Percentiles rank a stretch among this genome's conserved stretches.
Conservation (phyloP, 2,797 vertebrate species). For the Esox masquinongy region DNA sequence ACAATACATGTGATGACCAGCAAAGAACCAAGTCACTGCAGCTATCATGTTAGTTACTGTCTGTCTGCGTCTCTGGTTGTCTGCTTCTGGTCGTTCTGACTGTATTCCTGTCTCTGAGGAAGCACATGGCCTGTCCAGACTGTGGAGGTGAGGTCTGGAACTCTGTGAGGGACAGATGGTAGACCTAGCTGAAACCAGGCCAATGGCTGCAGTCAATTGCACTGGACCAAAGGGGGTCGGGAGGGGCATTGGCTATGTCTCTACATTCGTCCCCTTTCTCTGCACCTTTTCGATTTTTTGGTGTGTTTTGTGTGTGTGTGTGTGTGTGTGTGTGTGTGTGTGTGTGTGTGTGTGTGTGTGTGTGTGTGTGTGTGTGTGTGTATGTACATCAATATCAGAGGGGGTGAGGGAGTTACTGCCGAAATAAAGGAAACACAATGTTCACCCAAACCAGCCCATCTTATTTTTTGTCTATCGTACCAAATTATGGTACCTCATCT, state of each 20-base stretch:
- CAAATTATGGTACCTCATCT: neutral
- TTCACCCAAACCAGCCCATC: neutral
- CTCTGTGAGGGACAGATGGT: slow-evolving; percentile 9
- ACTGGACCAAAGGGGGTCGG: neutral
- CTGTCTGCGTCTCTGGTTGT: slow-evolving; percentile 5
- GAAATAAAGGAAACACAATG: neutral
- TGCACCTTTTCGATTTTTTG: slow-evolving; percentile 7
- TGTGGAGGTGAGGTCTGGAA: slow-evolving; percentile 8
- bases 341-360: slow-evolving; percentile 13
- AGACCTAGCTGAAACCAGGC: slow-evolving; percentile 9
- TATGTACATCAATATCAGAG: too few species aligned
- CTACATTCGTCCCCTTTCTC: neutral
- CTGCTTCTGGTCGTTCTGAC: slow-evolving; percentile 3
- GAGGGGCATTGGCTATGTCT: neutral
- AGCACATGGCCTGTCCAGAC: neutral
- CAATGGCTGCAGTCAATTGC: neutral
- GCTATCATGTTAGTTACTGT: neutral
- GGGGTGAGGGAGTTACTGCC: neutral
- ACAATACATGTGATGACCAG: neutral
- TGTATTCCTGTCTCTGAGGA: slow-evolving; percentile 7
- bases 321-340: slow-evolving; percentile 4
- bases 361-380: neutral
- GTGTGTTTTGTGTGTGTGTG: neutral
- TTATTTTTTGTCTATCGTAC: neutral
- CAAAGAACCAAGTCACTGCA: neutral